phyloP scores from a whole-genome alignment of 2,113 vertebrate genomes.

The Lamprologus tigripictilis region DNA sequence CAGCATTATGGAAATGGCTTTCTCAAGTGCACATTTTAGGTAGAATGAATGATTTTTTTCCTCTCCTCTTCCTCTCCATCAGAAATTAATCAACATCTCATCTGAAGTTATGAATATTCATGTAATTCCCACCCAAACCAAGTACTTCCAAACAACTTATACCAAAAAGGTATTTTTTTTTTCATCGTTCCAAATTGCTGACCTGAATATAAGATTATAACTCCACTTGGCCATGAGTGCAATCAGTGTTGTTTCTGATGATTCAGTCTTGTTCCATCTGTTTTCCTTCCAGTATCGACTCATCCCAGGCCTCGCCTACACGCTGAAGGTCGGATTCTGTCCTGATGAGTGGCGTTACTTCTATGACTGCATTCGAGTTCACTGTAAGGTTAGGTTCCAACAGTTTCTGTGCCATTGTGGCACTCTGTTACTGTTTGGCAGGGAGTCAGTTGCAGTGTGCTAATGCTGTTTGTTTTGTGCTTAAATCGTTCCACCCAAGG shows the following conservation, averaged over 20 bases:
- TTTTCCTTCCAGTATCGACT: conserved; percentile 73
- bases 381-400: conserved; percentile 76
- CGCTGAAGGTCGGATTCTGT: conserved; percentile 75
- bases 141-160: conserved; percentile 84
- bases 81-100: conserved; percentile 89
- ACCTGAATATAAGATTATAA: background rate
- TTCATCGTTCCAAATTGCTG: background rate
- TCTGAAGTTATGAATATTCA: conserved; percentile 74
- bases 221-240: background rate
- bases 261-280: background rate
- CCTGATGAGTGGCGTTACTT: conserved; percentile 92
- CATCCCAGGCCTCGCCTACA: conserved; percentile 82
- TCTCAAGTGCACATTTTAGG: conserved; percentile 10
- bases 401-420: background rate
- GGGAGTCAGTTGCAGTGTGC: background rate
- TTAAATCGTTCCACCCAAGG: background rate
- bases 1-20: background rate
- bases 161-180: conserved; percentile 77
- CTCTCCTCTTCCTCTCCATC: conserved; percentile 29
- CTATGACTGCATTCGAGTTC: conserved; percentile 86
- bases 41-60: background rate
- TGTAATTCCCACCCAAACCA: conserved; percentile 85
- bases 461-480: background rate
- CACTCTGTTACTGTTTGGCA: background rate
- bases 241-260: background rate